Base-by-base conservation (phyloP, 1,140 invertebrate species). In the Caerostris darwini region DNA sequence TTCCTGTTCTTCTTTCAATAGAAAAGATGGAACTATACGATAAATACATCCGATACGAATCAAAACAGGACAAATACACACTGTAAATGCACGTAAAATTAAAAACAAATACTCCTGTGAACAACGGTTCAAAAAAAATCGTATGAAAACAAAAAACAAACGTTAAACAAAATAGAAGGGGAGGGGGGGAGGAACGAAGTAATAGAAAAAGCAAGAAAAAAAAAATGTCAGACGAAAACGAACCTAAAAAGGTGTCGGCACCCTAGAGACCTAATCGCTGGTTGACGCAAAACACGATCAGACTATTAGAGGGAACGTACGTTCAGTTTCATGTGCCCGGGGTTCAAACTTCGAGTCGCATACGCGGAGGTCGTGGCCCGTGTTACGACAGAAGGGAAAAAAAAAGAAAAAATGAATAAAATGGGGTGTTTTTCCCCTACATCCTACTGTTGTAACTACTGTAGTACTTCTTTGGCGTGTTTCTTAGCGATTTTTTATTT, bases 291-390 rank as follows among this genome's bases (percentile, higher is more conserved):
- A 81, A 85, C 90, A 92, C 81, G 90, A 85, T 92, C 90, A 58
- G 53, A 83, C 90, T 83, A 92, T 92, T 92, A 92, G 61, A 53
- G 81, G 64, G 64, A 56, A 58, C 64, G 88, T 56, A 17, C 64
- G 88, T 69, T 77, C 17, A 64, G 85, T 69, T 71, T 81, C 71
- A 19, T 61, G 50, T 17, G 71, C 69, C 64, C 54, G 12, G 89
- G 87, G 71, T 77, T 77, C 71, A 12, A 34, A 34, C 34, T 77
- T 50, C 71, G 71, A 77, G 85, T 59, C 85, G 64, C 88, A 90
- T 61, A 57, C 86, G 86, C 86, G 34, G 19, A 17, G 90, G 77
- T 92, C 90, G 90, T 92, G 90, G 81, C 90, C 90, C 82, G 90
- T 57, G 77, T 92, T 19, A 56, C 81, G 85, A 92, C 90, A 19